phyloP scores from a whole-genome alignment of 2,888 invertebrate genomes.

The Pocota personata region DNA sequence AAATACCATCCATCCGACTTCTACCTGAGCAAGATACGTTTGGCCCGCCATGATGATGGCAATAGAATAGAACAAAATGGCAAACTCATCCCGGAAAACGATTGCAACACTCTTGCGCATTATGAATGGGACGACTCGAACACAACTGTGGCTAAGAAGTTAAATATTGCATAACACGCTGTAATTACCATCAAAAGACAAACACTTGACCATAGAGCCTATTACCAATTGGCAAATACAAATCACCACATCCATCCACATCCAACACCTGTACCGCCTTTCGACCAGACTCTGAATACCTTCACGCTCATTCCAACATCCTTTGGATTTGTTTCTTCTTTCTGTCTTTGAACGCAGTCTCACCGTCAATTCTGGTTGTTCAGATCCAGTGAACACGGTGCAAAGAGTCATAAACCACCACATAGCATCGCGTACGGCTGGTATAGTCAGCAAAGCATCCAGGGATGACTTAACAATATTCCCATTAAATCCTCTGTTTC shows the following conservation, averaged over 20 bases:
- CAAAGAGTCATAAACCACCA: slow-evolving; percentile 58
- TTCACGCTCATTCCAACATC: slow-evolving; percentile 45
- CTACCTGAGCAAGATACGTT: slow-evolving; percentile 21
- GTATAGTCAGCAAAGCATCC: slow-evolving; percentile 27
- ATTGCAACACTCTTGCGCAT: slow-evolving; percentile 16
- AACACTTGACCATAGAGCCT: slow-evolving; percentile 70
- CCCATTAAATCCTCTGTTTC: slow-evolving; percentile 56
- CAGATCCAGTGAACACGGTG: slow-evolving; percentile 29
- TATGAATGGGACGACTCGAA: slow-evolving; percentile 27
- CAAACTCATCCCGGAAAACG: slow-evolving; percentile 53
- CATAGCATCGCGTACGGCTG: slow-evolving; percentile 19
- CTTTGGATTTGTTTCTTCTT: neutral
- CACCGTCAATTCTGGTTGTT: slow-evolving; percentile 33
- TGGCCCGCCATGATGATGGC: slow-evolving; percentile 11
- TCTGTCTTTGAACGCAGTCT: neutral
- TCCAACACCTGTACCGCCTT: slow-evolving; percentile 63
- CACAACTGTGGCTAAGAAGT: slow-evolving; percentile 6
- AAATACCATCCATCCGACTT: slow-evolving; percentile 61
- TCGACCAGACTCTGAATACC: slow-evolving; percentile 39
- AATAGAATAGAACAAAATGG: slow-evolving; percentile 13
- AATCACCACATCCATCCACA: slow-evolving; percentile 70
- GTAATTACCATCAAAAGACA: slow-evolving; percentile 66
- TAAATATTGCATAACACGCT: slow-evolving; percentile 66
- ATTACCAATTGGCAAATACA: slow-evolving; percentile 71
- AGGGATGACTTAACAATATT: slow-evolving; percentile 57